These are phyloP conservation scores for Pao palembangensis DNA, from an alignment of 2,113 vertebrate genomes.

Conservation along the genomic window DNA sequence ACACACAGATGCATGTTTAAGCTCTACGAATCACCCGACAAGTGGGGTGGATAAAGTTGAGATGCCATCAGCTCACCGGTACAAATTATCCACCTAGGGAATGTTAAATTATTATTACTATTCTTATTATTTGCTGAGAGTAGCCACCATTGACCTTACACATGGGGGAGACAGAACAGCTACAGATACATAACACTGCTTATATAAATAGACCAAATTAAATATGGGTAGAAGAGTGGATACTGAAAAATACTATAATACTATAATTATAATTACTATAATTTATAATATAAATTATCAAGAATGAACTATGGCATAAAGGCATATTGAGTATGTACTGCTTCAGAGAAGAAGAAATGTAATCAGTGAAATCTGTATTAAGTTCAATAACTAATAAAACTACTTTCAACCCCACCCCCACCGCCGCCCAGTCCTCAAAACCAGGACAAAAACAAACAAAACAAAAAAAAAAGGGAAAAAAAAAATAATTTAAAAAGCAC, in stretches of 20 bases:
- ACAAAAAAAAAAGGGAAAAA: neutral
- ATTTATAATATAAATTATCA: conserved; percentile 78
- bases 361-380: conserved; percentile 50
- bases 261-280: no score
- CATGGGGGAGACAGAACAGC: conserved; percentile 34
- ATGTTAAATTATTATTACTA: conserved; percentile 68
- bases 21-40: conserved; percentile 40
- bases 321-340: conserved; percentile 70
- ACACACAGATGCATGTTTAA: conserved; percentile 32
- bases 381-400: conserved; percentile 46
- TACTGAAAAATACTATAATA: conserved; percentile 80
- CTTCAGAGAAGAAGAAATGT: conserved; percentile 50
- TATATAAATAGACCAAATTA: conserved; percentile 82
- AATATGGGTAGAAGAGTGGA: conserved; percentile 74
- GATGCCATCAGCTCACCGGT: conserved; percentile 43
- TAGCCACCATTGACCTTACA: conserved; percentile 61
- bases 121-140: conserved; percentile 36
- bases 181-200: conserved; percentile 74
- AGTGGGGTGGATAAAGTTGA: conserved; percentile 25
- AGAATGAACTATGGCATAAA: conserved; percentile 61
- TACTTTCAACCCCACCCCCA: conserved; percentile 40
- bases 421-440: conserved; percentile 15
- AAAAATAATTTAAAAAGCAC: conserved; percentile 70
- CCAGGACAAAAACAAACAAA: neutral
- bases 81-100: conserved; percentile 66